Evolutionary conservation across 2,113 vertebrate species (phyloP).

Genomic region (Chaetodon auriga): DNA sequence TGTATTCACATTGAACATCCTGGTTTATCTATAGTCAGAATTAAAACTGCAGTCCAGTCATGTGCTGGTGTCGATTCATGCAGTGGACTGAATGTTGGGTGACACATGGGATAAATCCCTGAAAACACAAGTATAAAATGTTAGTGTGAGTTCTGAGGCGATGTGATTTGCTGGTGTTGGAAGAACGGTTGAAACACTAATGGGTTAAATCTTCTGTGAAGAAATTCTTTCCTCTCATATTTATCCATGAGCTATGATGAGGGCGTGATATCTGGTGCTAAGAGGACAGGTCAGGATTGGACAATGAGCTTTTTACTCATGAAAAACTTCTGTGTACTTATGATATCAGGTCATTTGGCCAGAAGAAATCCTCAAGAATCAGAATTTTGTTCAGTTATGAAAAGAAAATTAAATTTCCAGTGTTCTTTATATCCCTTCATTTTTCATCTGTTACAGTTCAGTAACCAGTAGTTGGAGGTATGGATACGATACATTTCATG

Average conservation of each 20-base stretch:
- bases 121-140: background rate
- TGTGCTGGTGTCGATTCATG: background rate
- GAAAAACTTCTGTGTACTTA: background rate
- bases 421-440: background rate
- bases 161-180: conserved; percentile 15
- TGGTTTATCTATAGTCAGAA: background rate
- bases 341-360: background rate
- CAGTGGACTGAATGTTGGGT: background rate
- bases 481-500: background rate
- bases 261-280: background rate
- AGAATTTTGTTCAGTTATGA: background rate
- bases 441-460: background rate
- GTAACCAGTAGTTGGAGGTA: background rate
- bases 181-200: conserved; percentile 45
- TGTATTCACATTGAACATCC: conserved; percentile 22
- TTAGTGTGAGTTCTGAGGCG: background rate
- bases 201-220: conserved; percentile 53
- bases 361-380: background rate
- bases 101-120: background rate
- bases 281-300: background rate
- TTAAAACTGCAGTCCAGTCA: background rate
- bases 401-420: background rate
- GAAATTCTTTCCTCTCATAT: conserved; percentile 39
- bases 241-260: conserved; percentile 18
- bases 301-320: background rate